Evolutionary conservation across 2,797 vertebrate species (phyloP).

Genomic region (Pangasius mekongensis): DNA sequence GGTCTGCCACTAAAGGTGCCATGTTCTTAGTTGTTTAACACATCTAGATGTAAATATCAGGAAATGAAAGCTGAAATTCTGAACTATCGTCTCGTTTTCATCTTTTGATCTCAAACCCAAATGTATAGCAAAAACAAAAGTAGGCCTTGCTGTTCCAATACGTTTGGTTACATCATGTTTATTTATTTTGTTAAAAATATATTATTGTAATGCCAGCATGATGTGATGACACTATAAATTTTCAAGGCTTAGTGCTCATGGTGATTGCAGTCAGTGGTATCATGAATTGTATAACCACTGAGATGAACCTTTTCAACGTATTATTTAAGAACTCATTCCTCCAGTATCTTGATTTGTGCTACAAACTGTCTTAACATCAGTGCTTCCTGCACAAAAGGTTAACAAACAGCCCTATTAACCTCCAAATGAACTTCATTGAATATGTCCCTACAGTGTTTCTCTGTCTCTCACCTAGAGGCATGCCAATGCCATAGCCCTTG

Average conservation of each 20-base stretch:
- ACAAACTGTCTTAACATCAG: background rate
- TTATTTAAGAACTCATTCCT: background rate
- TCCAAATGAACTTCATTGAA: background rate
- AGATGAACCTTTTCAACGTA: background rate
- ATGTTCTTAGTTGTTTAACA: background rate
- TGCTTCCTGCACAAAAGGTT: background rate
- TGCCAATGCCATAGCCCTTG: conserved; percentile 91
- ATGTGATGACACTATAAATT: background rate
- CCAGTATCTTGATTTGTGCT: background rate
- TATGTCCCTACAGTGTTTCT: background rate
- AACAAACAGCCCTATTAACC: background rate
- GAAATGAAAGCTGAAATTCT: background rate
- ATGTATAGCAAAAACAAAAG: background rate
- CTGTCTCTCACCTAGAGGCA: conserved; percentile 82
- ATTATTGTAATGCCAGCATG: background rate
- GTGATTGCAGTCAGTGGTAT: background rate
- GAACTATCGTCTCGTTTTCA: background rate
- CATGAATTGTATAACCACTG: background rate
- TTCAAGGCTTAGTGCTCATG: background rate
- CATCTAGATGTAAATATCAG: background rate
- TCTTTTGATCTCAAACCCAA: background rate
- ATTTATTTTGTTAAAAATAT: background rate
- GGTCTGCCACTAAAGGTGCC: background rate
- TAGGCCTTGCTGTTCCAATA: background rate
- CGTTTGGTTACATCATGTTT: background rate